A percentile compares a stretch with the other conserved stretches of the same genome.
Conservation (phyloP, 2,888 invertebrate genomes). For the Drosophila yooni region DNA sequence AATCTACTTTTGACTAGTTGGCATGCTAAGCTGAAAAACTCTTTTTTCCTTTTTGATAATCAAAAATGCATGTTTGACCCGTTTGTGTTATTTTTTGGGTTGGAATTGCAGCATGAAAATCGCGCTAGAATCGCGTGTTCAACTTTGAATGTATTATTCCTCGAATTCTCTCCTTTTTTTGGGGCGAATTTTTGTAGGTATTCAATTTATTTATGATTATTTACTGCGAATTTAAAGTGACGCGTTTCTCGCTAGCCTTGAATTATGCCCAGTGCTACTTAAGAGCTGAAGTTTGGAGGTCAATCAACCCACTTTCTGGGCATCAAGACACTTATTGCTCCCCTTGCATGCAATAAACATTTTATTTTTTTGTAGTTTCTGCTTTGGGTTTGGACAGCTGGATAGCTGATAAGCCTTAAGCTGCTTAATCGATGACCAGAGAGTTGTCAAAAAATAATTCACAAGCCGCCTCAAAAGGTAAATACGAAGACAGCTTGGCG, state of each 20-base stretch:
- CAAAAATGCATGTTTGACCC: neutral
- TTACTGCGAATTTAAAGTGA: neutral
- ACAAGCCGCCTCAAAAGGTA: slow-evolving; percentile 67
- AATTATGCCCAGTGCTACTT: slow-evolving; percentile 13
- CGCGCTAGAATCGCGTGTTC: neutral
- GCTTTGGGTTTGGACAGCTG: slow-evolving; percentile 47
- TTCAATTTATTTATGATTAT: neutral
- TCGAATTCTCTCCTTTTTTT: too few relatives aligned
- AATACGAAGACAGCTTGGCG: slow-evolving; percentile 72
- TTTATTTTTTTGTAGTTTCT: slow-evolving; percentile 11
- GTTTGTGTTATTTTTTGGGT: neutral
- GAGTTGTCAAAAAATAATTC: slow-evolving; percentile 81
- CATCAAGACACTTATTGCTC: slow-evolving; percentile 10
- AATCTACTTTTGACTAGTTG: slow-evolving; percentile 6
- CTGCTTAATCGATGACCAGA: slow-evolving; percentile 80
- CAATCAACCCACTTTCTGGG: slow-evolving; percentile 51
- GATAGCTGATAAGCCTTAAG: slow-evolving; percentile 75
- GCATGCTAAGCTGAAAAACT: neutral
- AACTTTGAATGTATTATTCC: neutral
- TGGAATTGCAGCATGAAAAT: neutral
- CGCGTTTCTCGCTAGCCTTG: neutral
- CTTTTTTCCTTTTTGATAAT: neutral
- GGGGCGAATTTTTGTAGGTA: neutral
- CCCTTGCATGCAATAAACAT: neutral
- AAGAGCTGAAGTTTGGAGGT: slow-evolving; percentile 30